Conservation (phyloP, 1,140 invertebrate species). For the Ceratoteleas bidentatus region DNA sequence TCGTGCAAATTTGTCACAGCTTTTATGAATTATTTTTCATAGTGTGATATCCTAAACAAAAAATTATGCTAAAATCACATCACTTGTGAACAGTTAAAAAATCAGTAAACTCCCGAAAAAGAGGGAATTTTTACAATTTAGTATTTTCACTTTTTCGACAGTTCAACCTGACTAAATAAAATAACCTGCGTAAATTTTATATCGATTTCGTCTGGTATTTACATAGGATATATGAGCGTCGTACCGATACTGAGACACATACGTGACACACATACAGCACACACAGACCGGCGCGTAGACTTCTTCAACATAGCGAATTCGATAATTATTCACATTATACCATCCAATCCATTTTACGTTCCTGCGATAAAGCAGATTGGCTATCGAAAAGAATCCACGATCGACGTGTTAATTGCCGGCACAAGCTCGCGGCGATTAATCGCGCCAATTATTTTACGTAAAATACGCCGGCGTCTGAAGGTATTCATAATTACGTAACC, state of each 20-base stretch:
- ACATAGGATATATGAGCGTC: too few relatives aligned
- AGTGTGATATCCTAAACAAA: too few relatives aligned
- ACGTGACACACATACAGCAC: neutral
- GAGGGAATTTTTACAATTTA: too few relatives aligned
- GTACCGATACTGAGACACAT: neutral
- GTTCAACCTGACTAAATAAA: too few relatives aligned
- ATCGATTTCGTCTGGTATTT: too few relatives aligned
- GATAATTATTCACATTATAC: constrained; percentile 7
- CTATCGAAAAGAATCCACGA: constrained; percentile 23
- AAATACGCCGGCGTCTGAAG: constrained; percentile 7
- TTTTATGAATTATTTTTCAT: too few relatives aligned
- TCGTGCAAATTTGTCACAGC: too few relatives aligned
- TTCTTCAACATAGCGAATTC: constrained; percentile 1
- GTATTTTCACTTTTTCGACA: too few relatives aligned
- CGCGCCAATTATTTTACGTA: constrained; percentile 48
- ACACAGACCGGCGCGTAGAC: neutral
- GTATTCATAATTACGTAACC: constrained; percentile 39
- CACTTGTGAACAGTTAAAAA: too few relatives aligned
- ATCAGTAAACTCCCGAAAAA: too few relatives aligned
- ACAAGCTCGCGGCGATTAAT: constrained; percentile 40
- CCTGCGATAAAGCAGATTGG: constrained; percentile 11
- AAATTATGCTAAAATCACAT: too few relatives aligned
- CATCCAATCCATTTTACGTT: neutral
- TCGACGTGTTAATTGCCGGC: constrained; percentile 54
- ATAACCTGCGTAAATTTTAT: too few relatives aligned